Base-by-base conservation (phyloP, 2,113 vertebrate species). In the Craseonycteris thonglongyai region DNA sequence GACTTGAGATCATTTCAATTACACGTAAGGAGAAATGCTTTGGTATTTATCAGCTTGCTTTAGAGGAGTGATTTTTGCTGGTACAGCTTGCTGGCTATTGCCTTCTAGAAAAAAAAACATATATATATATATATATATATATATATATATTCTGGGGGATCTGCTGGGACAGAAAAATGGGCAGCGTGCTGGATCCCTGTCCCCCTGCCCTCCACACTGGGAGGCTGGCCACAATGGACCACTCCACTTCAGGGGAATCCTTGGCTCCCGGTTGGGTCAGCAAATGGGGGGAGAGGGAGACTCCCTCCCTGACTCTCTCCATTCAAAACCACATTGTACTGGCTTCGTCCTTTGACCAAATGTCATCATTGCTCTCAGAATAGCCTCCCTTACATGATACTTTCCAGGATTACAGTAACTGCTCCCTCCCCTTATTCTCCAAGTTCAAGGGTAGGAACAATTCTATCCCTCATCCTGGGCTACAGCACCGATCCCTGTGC, bases 1-100 rank as follows among this genome's bases (percentile, higher is more conserved):
- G 68, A 9, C 54, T 74, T 80, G 26, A 88, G n/a, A 81, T 90
- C 28, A 76, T 91, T 88, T 78, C 61, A 33, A 69, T 59, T 49
- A 61, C 51, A 68, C 24, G 26, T 49, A 35, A 75, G 35, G 51
- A 93, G 49, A 95, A 90, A 81, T 6, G 35, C 33, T 84, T 82
- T 81, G 58, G 61, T 78, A 84, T 10, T 58, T 40, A 68, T n/a
- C 71, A 68, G 40, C 28, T 88, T 84, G 80, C 38, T 80, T 63
- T 49, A 68, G 33, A 82, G 63, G 35, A 61, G 42, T 28, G 21
- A 11, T 49, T 89, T 88, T 49, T 54, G 13, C 54, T 89, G 51
- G 5, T 8, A 51, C 1, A 5, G 18, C 8, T 63, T 26, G 10
- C 85, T 49, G 12, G 89, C 38, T 81, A 0, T 40, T 65, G 49